Evolutionary conservation across 1,140 invertebrate species (phyloP), one percentile per base, ranked within the genome.

Genomic region (Orussus abietinus): DNA sequence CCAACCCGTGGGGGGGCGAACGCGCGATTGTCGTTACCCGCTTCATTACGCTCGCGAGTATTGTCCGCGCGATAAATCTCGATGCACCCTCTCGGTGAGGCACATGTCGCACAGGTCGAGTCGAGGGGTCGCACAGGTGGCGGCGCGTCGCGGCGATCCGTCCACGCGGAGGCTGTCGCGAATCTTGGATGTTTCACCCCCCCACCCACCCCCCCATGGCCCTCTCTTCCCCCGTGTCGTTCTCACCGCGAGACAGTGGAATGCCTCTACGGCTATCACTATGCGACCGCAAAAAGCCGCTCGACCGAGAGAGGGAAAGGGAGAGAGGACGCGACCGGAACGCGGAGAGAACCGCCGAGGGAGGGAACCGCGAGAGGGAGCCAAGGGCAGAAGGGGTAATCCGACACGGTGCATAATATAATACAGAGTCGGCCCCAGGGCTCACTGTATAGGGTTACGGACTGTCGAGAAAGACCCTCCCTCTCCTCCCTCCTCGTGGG

Each of bases 301-400:
- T 43, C 38, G 14, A 37, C 20, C 26, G 20, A 38, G 42, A 31
- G 35, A 40, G 12, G 28, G 33, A 15, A 20, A 21, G 18, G 11
- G n/a, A 5, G 38, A 47, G 37, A 22, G 13, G 36, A 21, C 21
- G n/a, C 28, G 53, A 61, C 61, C 42, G 60, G 57, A 63, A 62
- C 58, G 55, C 55, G 53, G 59, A 57, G 58, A 56, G 59, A 55
- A 56, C 52, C 53, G 57, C 59, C 51, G 50, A 44, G 50, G 47
- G 59, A 51, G n/a, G n/a, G n/a, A 25, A 25, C 6, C 22, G 6
- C 6, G n/a, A 6, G 22, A 25, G 6, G n/a, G 22, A 25, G n/a
- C n/a, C 6, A 6, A 25, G 22, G 22, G 22, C n/a, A 25, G 35
- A 37, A 21, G 35, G 21, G 45, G 55, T 59, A 61, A 64, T 59